A percentile compares a stretch with the other conserved stretches of the same genome.
phyloP scores from a whole-genome alignment of 2,797 vertebrate species.

The Argya squamiceps region DNA sequence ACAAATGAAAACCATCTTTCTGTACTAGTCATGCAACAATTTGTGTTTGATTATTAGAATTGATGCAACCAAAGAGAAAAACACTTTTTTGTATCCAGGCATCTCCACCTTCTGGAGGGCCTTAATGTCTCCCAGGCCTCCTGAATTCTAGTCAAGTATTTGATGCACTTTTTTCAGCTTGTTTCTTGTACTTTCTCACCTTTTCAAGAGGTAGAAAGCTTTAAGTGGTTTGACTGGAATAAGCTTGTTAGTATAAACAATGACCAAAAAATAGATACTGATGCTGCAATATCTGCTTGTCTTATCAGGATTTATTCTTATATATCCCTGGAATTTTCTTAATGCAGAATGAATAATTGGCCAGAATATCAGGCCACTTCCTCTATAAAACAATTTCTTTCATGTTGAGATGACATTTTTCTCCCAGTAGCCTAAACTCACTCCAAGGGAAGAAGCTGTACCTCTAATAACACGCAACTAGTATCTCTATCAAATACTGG shows the following conservation, averaged over 20 bases:
- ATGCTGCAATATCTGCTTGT: not conserved
- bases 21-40: not conserved
- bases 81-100: not conserved
- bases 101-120: not conserved
- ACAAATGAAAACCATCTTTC: slow-evolving; percentile 40
- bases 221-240: not conserved
- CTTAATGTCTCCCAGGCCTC: not conserved
- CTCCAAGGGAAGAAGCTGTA: not conserved
- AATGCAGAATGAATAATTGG: not conserved
- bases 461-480: not conserved
- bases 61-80: not conserved
- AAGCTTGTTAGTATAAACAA: not conserved
- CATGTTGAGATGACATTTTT: not conserved
- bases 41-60: slow-evolving; percentile 16
- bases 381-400: not conserved
- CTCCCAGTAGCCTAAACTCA: not conserved
- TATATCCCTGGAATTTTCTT: not conserved
- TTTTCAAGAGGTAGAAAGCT: not conserved
- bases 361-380: not conserved
- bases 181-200: not conserved
- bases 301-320: not conserved
- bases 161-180: not conserved
- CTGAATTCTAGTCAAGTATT: not conserved
- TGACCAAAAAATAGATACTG: not conserved
- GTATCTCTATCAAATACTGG: not conserved